Conservation (phyloP, 2,888 invertebrate species). For the Volucella inflata region DNA sequence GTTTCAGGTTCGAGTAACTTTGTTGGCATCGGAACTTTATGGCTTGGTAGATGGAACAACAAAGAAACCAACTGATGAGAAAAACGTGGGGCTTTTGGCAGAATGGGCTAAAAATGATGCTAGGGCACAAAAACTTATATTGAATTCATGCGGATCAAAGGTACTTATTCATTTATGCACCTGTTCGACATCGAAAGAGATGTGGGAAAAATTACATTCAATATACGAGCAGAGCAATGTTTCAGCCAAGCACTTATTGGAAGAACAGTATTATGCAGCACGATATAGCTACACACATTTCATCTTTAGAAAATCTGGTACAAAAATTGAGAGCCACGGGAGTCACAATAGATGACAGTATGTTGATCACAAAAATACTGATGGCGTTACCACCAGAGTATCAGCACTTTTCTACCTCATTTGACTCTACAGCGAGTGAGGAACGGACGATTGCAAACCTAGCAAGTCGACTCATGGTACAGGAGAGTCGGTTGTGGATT, state of each 20-base stretch:
- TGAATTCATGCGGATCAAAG: too few species aligned
- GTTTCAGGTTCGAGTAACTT: conserved; percentile 52
- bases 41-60: conserved; percentile 28
- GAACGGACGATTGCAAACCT: conserved; percentile 30
- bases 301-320: conserved; percentile 35
- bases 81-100: not conserved
- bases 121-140: conserved; percentile 48
- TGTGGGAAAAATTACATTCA: conserved; percentile 45
- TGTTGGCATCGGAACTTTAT: conserved; percentile 42
- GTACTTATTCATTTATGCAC: too few species aligned
- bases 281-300: conserved; percentile 48
- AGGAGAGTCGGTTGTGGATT: conserved; percentile 34
- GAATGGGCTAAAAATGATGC: conserved; percentile 38
- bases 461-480: conserved; percentile 41
- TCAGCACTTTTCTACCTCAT: conserved; percentile 28
- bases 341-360: conserved; percentile 41
- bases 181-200: too few species aligned
- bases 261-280: conserved; percentile 46
- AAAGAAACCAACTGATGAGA: conserved; percentile 29
- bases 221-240: conserved; percentile 41
- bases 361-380: conserved; percentile 46
- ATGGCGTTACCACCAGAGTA: conserved; percentile 43
- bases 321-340: conserved; percentile 29
- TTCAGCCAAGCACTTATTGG: conserved; percentile 37
- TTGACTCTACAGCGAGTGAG: conserved; percentile 28